Conservation (phyloP, 2,797 vertebrate species). For the Salarias fasciatus region DNA sequence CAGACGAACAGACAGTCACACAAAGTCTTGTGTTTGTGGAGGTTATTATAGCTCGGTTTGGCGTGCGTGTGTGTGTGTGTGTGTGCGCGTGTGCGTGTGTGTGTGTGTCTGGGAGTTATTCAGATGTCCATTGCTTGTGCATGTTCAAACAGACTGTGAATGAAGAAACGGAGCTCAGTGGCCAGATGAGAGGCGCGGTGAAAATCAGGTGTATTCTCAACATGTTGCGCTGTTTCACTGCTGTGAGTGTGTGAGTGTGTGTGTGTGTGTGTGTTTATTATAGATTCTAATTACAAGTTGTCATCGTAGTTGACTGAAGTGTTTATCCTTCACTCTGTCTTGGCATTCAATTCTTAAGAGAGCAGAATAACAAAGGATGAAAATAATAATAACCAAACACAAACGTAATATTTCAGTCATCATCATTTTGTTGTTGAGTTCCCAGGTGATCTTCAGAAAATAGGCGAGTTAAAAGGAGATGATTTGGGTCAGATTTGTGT, state of each 20-base stretch:
- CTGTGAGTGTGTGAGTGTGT: too few relatives aligned
- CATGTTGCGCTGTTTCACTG: slow-evolving; percentile 13
- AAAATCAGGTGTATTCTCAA: slow-evolving; percentile 54
- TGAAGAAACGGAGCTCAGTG: slow-evolving; percentile 55
- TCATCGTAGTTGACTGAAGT: slow-evolving; percentile 10
- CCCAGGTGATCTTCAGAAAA: slow-evolving; percentile 22
- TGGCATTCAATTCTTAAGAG: slow-evolving; percentile 28
- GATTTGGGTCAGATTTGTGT: slow-evolving; percentile 16
- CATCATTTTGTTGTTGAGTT: slow-evolving; percentile 17
- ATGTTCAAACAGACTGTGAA: slow-evolving; percentile 74
- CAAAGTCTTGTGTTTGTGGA: slow-evolving; percentile 62
- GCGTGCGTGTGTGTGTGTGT: slow-evolving; percentile 33
- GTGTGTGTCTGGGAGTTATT: slow-evolving; percentile 61
- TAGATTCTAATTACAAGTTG: slow-evolving; percentile 33
- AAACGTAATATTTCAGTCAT: slow-evolving; percentile 16
- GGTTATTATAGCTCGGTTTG: slow-evolving; percentile 69
- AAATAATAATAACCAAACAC: slow-evolving; percentile 27
- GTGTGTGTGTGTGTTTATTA: too few relatives aligned
- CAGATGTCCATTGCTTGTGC: slow-evolving; percentile 64
- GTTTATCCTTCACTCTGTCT: slow-evolving; percentile 23
- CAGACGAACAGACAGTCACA: slow-evolving; percentile 62
- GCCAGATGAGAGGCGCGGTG: slow-evolving; percentile 57
- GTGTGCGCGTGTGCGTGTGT: slow-evolving; percentile 27
- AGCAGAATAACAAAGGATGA: slow-evolving; percentile 5
- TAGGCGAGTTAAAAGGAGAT: slow-evolving; percentile 15